Percentiles rank a stretch among this genome's conserved stretches.
Evolutionary conservation across 2,113 vertebrate species (phyloP).

Genomic region (Microtus pennsylvanicus): DNA sequence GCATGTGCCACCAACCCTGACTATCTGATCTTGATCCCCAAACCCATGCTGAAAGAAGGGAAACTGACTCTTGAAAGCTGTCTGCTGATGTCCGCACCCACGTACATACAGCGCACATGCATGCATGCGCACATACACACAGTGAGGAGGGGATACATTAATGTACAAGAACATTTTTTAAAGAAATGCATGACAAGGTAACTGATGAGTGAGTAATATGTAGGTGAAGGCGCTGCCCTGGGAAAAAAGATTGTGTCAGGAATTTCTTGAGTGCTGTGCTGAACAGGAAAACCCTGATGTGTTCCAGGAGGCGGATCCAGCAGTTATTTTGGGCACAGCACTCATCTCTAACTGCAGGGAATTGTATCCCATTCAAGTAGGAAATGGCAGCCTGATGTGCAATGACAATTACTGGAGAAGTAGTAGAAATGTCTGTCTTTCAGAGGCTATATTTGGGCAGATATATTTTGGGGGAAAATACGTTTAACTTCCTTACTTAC

Average conservation of each 20-base stretch:
- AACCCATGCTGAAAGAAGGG: not conserved
- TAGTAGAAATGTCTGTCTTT: constrained; percentile 76
- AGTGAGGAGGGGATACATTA: not conserved
- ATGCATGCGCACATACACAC: not conserved
- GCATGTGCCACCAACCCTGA: not conserved
- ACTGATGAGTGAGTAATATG: not conserved
- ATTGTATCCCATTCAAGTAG: constrained; percentile 71
- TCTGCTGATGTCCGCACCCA: not conserved
- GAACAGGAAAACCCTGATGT: constrained; percentile 38
- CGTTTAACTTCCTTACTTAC: constrained; percentile 75
- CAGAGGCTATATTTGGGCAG: constrained; percentile 71
- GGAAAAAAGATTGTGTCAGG: not conserved
- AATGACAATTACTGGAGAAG: constrained; percentile 71
- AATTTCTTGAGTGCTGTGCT: not conserved
- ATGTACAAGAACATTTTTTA: not conserved
- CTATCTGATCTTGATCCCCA: not conserved
- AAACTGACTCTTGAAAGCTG: not conserved
- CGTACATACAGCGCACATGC: not conserved
- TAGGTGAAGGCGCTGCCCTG: not conserved
- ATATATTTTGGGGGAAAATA: constrained; percentile 70
- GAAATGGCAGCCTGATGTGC: constrained; percentile 73
- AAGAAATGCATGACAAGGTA: not conserved
- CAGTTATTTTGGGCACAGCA: constrained; percentile 56
- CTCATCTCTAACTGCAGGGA: constrained; percentile 58
- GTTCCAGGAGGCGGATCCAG: constrained; percentile 14